A percentile compares a stretch with the other conserved stretches of the same genome.
Evolutionary conservation across 2,888 invertebrate genomes (phyloP).

Genomic region (Apeira syringaria): DNA sequence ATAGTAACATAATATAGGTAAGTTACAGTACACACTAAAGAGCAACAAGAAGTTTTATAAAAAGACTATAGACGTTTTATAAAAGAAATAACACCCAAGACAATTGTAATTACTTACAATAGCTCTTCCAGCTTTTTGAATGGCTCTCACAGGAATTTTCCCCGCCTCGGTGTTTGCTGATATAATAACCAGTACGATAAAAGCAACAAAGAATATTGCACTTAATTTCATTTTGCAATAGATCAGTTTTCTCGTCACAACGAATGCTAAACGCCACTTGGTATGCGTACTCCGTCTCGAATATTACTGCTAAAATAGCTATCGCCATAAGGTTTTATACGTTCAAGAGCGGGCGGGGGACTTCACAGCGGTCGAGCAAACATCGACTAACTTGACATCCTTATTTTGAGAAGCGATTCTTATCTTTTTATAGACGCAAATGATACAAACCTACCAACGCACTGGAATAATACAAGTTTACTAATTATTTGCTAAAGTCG

Average conservation of each 20-base stretch:
- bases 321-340: slow-evolving; percentile 24
- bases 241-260: background rate
- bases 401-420: slow-evolving; percentile 16
- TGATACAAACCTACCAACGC: no score
- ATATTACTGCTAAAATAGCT: slow-evolving; percentile 16
- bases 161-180: slow-evolving; percentile 32
- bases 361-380: slow-evolving; percentile 18
- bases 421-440: slow-evolving; percentile 2
- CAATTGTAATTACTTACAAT: slow-evolving; percentile 27
- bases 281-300: slow-evolving; percentile 15
- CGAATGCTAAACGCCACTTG: background rate
- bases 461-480: no score
- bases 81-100: no score
- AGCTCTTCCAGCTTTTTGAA: slow-evolving; percentile 22
- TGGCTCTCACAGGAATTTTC: slow-evolving; percentile 13
- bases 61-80: no score
- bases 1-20: no score
- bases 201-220: slow-evolving; percentile 16
- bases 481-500: no score
- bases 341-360: slow-evolving; percentile 16
- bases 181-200: slow-evolving; percentile 28
- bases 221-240: slow-evolving; percentile 35
- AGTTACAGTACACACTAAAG: no score
- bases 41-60: no score
- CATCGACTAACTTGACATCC: slow-evolving; percentile 5